A percentile compares a stretch with the other conserved stretches of the same genome.
Evolutionary conservation across 2,113 vertebrate genomes (phyloP).

Genomic region (Oxyruncus cristatus): DNA sequence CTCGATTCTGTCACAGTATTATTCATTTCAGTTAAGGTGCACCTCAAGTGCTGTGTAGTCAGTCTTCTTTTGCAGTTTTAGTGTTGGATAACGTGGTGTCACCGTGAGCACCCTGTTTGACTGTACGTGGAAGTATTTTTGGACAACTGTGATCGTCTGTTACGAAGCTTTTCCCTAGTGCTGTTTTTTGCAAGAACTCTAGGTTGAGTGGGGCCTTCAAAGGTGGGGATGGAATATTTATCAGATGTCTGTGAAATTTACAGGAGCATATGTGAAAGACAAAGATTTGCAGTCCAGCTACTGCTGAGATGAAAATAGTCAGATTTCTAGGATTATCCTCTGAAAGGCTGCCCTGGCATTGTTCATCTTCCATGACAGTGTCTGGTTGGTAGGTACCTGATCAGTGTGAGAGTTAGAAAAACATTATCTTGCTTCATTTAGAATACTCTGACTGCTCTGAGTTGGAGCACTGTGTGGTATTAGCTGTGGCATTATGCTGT

Average conservation of each 20-base stretch:
- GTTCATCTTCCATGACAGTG: background rate
- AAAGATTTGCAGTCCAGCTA: background rate
- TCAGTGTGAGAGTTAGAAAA: background rate
- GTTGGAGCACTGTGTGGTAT: background rate
- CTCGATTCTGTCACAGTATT: background rate
- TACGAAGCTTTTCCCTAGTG: background rate
- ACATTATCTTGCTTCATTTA: background rate
- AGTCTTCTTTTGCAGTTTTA: background rate
- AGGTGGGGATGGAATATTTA: background rate
- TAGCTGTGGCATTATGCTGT: background rate
- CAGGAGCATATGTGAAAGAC: background rate
- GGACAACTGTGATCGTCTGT: background rate
- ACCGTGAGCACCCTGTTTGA: background rate
- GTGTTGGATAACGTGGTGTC: background rate
- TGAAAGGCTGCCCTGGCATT: background rate
- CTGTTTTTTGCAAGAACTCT: background rate
- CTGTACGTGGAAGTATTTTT: background rate
- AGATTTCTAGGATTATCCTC: background rate
- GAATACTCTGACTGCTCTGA: background rate
- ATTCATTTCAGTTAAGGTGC: background rate
- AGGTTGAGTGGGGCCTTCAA: background rate
- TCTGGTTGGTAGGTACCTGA: background rate
- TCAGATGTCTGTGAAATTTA: background rate
- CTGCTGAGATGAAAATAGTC: background rate
- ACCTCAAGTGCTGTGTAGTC: background rate